Base-by-base conservation (phyloP, 2,113 vertebrate species). In the Zapus hudsonius region DNA sequence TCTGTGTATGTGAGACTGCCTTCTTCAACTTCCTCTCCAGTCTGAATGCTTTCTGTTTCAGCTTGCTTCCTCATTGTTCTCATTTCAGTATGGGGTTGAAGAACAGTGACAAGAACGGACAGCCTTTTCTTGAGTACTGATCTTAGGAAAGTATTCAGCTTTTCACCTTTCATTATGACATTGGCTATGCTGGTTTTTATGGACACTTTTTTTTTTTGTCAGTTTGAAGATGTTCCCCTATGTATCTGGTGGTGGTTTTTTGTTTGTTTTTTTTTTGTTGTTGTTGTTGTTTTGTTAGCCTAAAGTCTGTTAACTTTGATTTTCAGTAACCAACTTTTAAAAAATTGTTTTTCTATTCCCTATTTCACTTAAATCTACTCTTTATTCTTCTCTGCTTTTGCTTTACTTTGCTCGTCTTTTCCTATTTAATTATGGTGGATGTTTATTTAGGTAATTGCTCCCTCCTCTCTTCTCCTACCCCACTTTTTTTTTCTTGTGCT, bases 11-110 rank as follows among this genome's bases (percentile, higher is more conserved):
- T 13, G 19, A 2, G 36, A 19, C 55, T 63, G 6, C 63, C 16
- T 7, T 86, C 55, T 83, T 12, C 11, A 73, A 2, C 33, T 73
- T 87, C n/a, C 47, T 89, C 33, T 80, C 70, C 5, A 66, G 17
- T 31, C 11, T 78, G 44, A 16, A 40, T 57, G 64, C 8, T 78
- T 67, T 76, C 19, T 76, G 33, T 95, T 94, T 94, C 12, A 23
- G 75, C 74, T 79, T 89, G 42, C 86, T 86, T 16, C 36, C 52
- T 81, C 89, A 29, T 52, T 90, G 69, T 82, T 78, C 19, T 42
- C 22, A 12, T 29, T 67, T 90, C 5, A 73, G n/a, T 72, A 40
- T 25, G 25, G 0, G 38, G 5, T 70, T 42, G 36, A 84, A 64
- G 76, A 33, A 66, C 92, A 75, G 11, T 44, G 13, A 9, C 29